Percentiles rank a stretch among this genome's conserved stretches.
Evolutionary conservation across 2,797 vertebrate genomes (phyloP).

Genomic region (Crenuchus spilurus): DNA sequence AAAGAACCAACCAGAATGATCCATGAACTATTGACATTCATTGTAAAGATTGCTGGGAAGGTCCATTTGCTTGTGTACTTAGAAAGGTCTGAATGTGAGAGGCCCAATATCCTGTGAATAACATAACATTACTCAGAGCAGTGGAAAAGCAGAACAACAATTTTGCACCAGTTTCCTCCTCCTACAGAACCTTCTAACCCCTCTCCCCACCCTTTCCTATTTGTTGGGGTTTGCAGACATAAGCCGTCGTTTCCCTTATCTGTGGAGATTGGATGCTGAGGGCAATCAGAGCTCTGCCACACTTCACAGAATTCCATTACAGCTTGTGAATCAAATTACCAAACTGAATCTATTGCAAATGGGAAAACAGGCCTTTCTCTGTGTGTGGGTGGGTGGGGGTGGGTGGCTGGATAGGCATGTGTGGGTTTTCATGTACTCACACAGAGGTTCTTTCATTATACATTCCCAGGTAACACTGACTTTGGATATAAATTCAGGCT

Average conservation of each 20-base stretch:
- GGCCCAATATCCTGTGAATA: background rate
- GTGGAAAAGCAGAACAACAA: background rate
- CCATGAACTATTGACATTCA: too few relatives aligned
- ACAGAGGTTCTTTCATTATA: conserved; percentile 40
- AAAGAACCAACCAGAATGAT: too few relatives aligned
- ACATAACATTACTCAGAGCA: background rate
- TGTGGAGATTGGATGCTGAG: conserved; percentile 70
- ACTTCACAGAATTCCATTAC: conserved; percentile 73
- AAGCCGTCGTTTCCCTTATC: conserved; percentile 48
- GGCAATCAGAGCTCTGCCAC: conserved; percentile 68
- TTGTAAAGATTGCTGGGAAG: too few relatives aligned
- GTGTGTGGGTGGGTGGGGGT: conserved; percentile 9
- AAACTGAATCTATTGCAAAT: conserved; percentile 47
- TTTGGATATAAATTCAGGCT: conserved; percentile 44
- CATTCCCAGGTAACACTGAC: conserved; percentile 35
- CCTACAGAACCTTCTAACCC: background rate
- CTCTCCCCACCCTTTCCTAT: conserved; percentile 7
- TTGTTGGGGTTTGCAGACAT: conserved; percentile 48
- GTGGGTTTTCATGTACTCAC: background rate
- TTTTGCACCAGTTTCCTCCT: background rate
- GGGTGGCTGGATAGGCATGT: background rate
- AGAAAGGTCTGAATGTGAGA: background rate
- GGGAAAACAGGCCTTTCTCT: background rate
- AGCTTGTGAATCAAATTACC: conserved; percentile 72
- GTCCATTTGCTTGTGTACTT: too few relatives aligned